Conservation (phyloP, 2,888 invertebrate genomes). For the Leptinotarsa juncta region DNA sequence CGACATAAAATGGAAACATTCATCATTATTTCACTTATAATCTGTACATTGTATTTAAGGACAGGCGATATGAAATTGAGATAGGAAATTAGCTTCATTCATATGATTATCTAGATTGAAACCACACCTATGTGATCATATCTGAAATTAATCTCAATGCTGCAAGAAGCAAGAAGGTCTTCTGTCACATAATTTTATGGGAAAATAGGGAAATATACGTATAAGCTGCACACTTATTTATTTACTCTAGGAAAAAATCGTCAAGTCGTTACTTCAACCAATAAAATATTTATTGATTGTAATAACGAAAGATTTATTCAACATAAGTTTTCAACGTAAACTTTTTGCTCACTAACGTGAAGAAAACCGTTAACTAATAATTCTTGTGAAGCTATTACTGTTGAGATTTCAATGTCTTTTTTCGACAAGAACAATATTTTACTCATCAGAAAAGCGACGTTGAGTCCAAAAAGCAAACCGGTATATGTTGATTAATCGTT, state of each 20-base stretch:
- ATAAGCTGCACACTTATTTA: background rate
- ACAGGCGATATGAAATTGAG: conserved; percentile 35
- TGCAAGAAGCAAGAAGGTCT: conserved; percentile 32
- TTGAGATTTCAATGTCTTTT: too few relatives aligned
- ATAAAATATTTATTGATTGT: conserved; percentile 10
- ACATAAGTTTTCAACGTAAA: background rate
- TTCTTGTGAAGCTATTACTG: too few relatives aligned
- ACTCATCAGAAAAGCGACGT: too few relatives aligned
- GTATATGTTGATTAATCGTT: too few relatives aligned
- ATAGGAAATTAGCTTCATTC: conserved; percentile 35
- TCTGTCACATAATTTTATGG: conserved; percentile 32
- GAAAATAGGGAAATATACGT: conserved; percentile 15
- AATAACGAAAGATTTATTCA: conserved; percentile 7
- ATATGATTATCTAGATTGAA: conserved; percentile 35
- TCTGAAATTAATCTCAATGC: conserved; percentile 34
- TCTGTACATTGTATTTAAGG: conserved; percentile 36
- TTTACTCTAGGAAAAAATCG: background rate
- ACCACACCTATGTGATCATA: conserved; percentile 35
- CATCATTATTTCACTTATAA: conserved; percentile 34
- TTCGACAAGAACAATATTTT: too few relatives aligned
- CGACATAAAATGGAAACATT: conserved; percentile 33
- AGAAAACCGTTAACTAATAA: background rate
- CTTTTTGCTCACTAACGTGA: background rate
- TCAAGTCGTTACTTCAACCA: conserved; percentile 1
- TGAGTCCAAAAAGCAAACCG: too few relatives aligned